These are phyloP conservation scores for Oscheius sp. DNA, from an alignment of 2,888 invertebrate genomes.

Conservation along the genomic window DNA sequence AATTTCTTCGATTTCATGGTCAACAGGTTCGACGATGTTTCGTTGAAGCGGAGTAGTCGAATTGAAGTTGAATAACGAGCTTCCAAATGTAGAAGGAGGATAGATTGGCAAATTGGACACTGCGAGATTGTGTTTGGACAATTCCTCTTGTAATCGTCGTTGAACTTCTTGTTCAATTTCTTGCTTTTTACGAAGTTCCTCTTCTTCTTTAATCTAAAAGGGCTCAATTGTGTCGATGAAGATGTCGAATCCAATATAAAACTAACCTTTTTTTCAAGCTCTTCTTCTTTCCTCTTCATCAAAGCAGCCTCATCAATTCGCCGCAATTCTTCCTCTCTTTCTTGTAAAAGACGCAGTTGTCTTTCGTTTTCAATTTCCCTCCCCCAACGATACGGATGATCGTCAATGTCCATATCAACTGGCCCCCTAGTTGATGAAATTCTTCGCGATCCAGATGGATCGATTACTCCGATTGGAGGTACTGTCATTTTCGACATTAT, in stretches of 20 bases:
- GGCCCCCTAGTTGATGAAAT: too few species aligned
- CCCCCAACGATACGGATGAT: slow-evolving; percentile 6
- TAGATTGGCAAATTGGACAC: too few species aligned
- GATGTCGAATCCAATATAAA: not conserved
- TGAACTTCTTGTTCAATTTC: slow-evolving; percentile 15
- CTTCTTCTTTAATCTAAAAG: slow-evolving; percentile 5
- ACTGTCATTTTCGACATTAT: not conserved
- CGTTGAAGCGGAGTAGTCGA: too few species aligned
- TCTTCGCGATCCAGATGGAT: not conserved
- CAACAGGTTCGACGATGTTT: not conserved
- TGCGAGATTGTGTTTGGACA: not conserved
- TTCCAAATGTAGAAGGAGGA: too few species aligned
- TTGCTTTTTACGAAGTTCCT: not conserved
- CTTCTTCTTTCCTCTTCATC: slow-evolving; percentile 17
- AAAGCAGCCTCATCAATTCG: slow-evolving; percentile 11
- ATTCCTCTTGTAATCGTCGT: slow-evolving; percentile 19
- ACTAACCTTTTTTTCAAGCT: slow-evolving; percentile 16
- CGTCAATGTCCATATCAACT: slow-evolving; percentile 17
- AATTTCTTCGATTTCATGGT: slow-evolving; percentile 18
- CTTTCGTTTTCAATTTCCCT: not conserved
- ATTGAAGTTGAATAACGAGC: too few species aligned
- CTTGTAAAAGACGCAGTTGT: not conserved
- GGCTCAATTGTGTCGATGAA: not conserved
- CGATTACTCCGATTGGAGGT: slow-evolving; percentile 5
- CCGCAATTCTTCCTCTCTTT: not conserved